Conservation (phyloP, 2,797 vertebrate genomes). For the Cuniculus paca region DNA sequence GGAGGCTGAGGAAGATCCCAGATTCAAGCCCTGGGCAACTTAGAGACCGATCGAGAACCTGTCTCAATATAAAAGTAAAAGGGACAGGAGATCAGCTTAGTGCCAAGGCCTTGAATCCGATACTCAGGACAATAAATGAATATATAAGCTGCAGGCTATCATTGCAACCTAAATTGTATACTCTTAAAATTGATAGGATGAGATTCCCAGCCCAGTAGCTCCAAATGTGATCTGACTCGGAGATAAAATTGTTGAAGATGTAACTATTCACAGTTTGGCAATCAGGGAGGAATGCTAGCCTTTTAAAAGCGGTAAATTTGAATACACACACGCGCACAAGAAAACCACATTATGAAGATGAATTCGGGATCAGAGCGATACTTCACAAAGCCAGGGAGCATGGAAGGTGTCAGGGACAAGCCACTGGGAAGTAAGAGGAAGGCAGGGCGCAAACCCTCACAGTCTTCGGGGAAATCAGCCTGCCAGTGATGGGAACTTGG, state of each 20-base stretch:
- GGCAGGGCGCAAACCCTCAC: fast-evolving
- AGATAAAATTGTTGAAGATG: background rate
- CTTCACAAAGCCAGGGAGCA: background rate
- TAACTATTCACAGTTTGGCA: background rate
- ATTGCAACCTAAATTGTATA: too few species aligned
- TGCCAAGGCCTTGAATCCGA: background rate
- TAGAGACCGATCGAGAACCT: background rate
- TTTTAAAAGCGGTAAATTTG: background rate
- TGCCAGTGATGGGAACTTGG: background rate
- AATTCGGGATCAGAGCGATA: background rate
- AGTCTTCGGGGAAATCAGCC: too few species aligned
- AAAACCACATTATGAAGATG: fast-evolving
- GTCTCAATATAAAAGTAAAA: background rate
- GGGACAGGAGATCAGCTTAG: background rate
- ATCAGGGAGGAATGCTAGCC: fast-evolving
- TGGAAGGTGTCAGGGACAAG: too few species aligned
- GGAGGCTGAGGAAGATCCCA: background rate
- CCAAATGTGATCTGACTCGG: background rate
- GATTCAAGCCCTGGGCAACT: background rate
- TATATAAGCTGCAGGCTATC: background rate
- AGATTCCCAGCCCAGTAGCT: background rate
- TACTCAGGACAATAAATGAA: background rate
- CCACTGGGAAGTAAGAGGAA: background rate
- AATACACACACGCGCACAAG: background rate
- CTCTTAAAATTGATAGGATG: background rate